These are phyloP conservation scores for Pristionchus japonicus DNA, from an alignment of 2,888 invertebrate genomes.

Conservation along the genomic window DNA sequence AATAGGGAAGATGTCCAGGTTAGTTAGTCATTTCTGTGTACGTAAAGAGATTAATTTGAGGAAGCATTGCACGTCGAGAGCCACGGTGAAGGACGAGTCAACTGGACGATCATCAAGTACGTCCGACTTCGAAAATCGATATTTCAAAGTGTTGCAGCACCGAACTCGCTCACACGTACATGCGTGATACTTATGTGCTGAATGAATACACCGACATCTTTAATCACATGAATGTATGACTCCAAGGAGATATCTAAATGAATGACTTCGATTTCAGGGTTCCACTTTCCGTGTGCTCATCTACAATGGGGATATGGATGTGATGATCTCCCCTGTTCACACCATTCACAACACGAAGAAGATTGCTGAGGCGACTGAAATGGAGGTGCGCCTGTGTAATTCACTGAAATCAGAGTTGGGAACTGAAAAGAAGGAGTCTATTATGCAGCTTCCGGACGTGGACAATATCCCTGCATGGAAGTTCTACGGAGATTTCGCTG, in stretches of 20 bases:
- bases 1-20: background rate
- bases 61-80: background rate
- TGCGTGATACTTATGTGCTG: background rate
- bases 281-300: background rate
- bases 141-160: background rate
- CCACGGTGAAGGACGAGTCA: background rate
- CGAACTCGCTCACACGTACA: background rate
- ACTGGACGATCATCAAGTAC: background rate
- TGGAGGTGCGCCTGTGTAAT: background rate
- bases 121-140: background rate
- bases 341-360: background rate
- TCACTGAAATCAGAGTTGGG: no score
- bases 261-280: background rate
- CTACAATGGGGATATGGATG: background rate
- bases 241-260: background rate
- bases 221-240: background rate
- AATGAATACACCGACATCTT: background rate
- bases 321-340: background rate
- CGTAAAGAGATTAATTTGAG: background rate
- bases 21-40: background rate
- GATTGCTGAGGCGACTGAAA: background rate
- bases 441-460: background rate
- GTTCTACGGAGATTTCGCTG: background rate
- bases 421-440: no score
- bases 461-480: background rate